These are phyloP conservation scores for Lysandra coridon DNA, from an alignment of 2,888 invertebrate species.

Conservation along the genomic window DNA sequence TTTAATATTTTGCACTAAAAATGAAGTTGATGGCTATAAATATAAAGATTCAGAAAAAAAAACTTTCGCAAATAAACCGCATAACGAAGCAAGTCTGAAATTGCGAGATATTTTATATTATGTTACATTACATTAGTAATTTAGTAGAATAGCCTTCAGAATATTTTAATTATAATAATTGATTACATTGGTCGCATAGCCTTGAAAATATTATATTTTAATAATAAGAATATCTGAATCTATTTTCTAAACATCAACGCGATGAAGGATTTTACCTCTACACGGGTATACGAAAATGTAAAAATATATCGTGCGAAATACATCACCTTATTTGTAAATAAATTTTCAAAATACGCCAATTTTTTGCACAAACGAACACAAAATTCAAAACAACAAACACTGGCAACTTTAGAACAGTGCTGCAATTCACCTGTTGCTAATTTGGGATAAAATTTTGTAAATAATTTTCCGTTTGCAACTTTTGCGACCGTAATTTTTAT, in stretches of 20 bases:
- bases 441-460: conserved; percentile 11
- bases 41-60: no score
- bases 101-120: no score
- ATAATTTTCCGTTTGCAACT: conserved; percentile 18
- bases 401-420: background rate
- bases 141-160: no score
- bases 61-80: no score
- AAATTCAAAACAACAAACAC: conserved; percentile 1
- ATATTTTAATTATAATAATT: no score
- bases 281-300: background rate
- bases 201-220: background rate
- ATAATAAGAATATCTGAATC: background rate
- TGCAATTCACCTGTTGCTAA: background rate
- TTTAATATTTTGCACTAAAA: no score
- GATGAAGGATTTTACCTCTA: background rate
- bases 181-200: no score
- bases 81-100: no score
- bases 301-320: conserved; percentile 17
- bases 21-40: no score
- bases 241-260: background rate
- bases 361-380: conserved; percentile 1
- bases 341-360: background rate
- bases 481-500: background rate
- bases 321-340: conserved; percentile 22
- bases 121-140: no score